Evolutionary conservation across 2,888 invertebrate genomes (phyloP), one percentile per base, ranked within the genome.

Genomic region (Parnassius mnemosyne): DNA sequence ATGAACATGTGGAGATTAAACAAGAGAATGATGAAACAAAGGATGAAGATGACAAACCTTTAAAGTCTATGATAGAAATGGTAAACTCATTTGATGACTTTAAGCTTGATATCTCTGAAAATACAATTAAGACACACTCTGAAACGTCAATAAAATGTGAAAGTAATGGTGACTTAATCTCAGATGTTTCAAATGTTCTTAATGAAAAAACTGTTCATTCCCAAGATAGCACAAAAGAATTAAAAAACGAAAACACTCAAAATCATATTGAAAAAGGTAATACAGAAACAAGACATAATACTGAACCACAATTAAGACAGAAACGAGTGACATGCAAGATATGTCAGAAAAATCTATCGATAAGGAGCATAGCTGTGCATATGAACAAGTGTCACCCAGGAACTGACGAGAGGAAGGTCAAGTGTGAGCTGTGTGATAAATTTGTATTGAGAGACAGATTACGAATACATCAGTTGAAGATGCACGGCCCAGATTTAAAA

Each of bases 371-470:
- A 12, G 75, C 76, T 10, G 52, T 65, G 0, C 87, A 87, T 46
- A 78, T 87, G 71, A 58, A 67, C 0, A 61, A 67, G 7, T 64
- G 68, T 2, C 87, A 86, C 42, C 84, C 85, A 0, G 83, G 79
- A 0, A 78, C 74, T 0, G 83, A 85, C n/a, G 65, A 67, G 16
- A 72, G 77, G 12, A 79, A 66, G 49, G 67, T 72, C 0, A 79
- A 83, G 66, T 85, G 85, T 60, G 81, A 82, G 10, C 43, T 82
- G n/a, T 86, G 86, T 11, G 77, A 83, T 52, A 73, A 55, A 0
- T 79, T 77, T 47, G 60, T 85, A 0, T 42, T 75, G 53, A 76
- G 65, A 10, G 67, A 68, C 0, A 80, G 76, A 53, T 43, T 85
- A 61, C 72, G 71, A 1, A 61, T 77, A 0, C 86, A 86, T 63